Evolutionary conservation across 2,797 vertebrate genomes (phyloP).

Genomic region (Acrocephalus scirpaceus): DNA sequence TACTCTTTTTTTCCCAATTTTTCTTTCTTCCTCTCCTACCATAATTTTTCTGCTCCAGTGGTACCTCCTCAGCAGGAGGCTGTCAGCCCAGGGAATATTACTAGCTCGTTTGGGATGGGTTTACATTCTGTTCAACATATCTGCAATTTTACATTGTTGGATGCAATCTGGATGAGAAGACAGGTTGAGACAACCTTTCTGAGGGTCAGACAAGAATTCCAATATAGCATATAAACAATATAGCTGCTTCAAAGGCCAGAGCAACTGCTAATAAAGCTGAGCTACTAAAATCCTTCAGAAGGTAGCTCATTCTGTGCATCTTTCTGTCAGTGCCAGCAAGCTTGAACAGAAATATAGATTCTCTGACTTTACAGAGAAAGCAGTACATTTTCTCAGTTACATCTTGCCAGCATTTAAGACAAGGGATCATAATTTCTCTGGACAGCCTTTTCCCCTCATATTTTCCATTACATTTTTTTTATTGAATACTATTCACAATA

Average conservation of each 20-base stretch:
- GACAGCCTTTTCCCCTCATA: neutral
- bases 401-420: neutral
- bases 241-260: neutral
- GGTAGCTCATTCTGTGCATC: neutral
- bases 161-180: neutral
- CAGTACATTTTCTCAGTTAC: neutral
- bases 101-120: neutral
- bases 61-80: neutral
- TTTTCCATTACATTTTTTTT: neutral
- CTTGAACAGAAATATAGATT: neutral
- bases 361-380: neutral
- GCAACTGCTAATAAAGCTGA: neutral
- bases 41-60: neutral
- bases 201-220: neutral
- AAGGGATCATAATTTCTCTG: neutral
- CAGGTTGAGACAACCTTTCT: neutral
- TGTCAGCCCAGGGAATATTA: neutral
- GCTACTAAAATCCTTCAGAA: neutral
- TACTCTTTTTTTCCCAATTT: neutral
- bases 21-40: fast-evolving
- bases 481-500: neutral
- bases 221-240: neutral
- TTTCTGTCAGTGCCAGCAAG: neutral
- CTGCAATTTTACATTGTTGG: neutral
- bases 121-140: neutral